A percentile compares a stretch with the other conserved stretches of the same genome.
Conservation (phyloP, 2,113 vertebrate genomes). For the Hippocampus barbouri region DNA sequence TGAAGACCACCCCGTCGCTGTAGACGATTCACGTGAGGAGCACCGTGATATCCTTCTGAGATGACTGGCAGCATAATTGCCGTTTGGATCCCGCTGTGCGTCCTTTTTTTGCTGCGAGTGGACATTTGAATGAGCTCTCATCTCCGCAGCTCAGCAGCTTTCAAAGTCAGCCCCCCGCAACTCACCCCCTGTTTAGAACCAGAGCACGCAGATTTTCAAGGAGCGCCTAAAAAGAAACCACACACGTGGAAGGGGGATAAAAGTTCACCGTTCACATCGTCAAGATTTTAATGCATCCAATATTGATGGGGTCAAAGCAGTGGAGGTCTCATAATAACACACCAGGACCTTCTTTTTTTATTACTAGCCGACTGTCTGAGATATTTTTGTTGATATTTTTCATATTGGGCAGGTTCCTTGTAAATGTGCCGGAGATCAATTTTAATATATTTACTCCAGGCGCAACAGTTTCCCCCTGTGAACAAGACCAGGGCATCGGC, state of each 20-base stretch:
- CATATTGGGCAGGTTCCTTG: conserved; percentile 1
- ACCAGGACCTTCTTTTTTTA: conserved; percentile 1
- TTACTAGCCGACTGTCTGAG: background rate
- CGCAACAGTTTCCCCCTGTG: background rate
- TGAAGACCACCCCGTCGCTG: too few relatives aligned
- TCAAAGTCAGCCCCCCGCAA: background rate
- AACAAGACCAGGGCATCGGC: background rate
- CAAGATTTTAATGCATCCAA: conserved; percentile 16
- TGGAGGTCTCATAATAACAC: conserved; percentile 17
- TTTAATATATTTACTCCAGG: background rate
- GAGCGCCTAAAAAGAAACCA: background rate
- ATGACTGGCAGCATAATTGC: background rate
- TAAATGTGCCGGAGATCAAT: background rate
- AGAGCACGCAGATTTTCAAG: background rate
- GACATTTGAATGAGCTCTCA: conserved; percentile 22
- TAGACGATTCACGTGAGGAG: conserved; percentile 16
- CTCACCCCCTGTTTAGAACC: background rate
- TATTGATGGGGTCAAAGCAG: conserved; percentile 13
- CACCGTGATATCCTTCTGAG: background rate
- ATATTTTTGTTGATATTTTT: conserved; percentile 1
- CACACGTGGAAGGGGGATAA: background rate
- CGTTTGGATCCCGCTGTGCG: background rate
- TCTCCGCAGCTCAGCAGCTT: conserved; percentile 3
- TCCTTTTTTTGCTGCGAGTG: conserved; percentile 28
- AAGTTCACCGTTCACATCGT: conserved; percentile 9